phyloP scores from a whole-genome alignment of 2,797 vertebrate genomes.

The Chelmon rostratus region DNA sequence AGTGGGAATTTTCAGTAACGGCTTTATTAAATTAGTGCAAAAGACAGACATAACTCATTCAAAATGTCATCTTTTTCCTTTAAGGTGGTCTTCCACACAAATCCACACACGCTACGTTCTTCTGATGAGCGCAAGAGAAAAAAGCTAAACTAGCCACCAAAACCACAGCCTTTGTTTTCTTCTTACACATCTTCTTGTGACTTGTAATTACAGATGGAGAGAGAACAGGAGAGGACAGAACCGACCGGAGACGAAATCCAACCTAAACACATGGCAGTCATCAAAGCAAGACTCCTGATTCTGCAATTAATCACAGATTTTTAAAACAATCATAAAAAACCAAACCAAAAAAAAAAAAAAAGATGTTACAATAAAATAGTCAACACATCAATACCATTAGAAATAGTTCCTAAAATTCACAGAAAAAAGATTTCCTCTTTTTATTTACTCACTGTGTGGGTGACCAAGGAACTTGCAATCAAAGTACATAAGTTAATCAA shows the following conservation, averaged over 20 bases:
- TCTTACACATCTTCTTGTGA: conserved; percentile 71
- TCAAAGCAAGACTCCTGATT: conserved; percentile 76
- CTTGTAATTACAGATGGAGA: conserved; percentile 62
- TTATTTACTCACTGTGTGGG: conserved; percentile 74
- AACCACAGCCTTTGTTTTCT: conserved; percentile 75
- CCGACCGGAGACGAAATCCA: conserved; percentile 64
- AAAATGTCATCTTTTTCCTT: conserved; percentile 86
- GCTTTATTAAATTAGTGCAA: conserved; percentile 94
- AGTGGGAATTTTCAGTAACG: conserved; percentile 87
- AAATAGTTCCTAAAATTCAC: conserved; percentile 84
- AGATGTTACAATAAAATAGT: conserved; percentile 81
- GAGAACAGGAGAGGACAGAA: conserved; percentile 56
- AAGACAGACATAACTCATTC: conserved; percentile 90
- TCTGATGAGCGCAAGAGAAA: conserved; percentile 76
- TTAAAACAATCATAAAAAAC: conserved; percentile 44
- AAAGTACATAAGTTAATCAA: conserved; percentile 89
- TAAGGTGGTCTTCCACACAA: conserved; percentile 78
- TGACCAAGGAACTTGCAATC: conserved; percentile 82
- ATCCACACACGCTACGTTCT: conserved; percentile 75
- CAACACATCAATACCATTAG: conserved; percentile 86
- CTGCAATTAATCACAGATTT: conserved; percentile 70
- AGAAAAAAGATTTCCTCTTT: conserved; percentile 76
- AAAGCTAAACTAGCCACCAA: conserved; percentile 78
- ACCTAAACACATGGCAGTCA: conserved; percentile 75
- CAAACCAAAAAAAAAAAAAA: conserved; percentile 34